A percentile compares a stretch with the other conserved stretches of the same genome.
These are phyloP conservation scores for Neoascia interrupta DNA, from an alignment of 2,888 invertebrate species.

Conservation along the genomic window DNA sequence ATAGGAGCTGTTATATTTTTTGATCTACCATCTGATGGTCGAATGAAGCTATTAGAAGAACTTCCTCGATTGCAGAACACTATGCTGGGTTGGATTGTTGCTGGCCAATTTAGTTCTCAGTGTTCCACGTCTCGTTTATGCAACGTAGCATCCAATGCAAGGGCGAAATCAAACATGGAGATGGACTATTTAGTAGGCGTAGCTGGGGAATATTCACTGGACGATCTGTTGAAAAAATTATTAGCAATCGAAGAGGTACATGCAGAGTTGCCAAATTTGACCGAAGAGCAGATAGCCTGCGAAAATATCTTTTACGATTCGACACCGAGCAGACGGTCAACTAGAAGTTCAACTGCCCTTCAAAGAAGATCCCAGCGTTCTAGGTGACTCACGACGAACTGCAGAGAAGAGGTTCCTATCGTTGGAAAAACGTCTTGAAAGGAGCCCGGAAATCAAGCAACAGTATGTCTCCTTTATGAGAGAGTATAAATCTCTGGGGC, in stretches of 20 bases:
- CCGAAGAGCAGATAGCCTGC: no score
- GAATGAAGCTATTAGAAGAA: constrained; percentile 8
- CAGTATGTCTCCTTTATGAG: constrained; percentile 22
- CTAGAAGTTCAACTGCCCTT: constrained; percentile 25
- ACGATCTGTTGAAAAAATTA: neutral
- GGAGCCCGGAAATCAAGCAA: constrained; percentile 6
- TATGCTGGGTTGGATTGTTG: constrained; percentile 29
- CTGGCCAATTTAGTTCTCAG: constrained; percentile 8
- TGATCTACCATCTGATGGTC: constrained; percentile 19
- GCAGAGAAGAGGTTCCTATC: constrained; percentile 21
- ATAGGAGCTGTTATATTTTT: constrained; percentile 29
- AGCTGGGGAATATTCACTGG: neutral
- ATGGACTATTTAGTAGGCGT: no score
- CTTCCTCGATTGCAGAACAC: constrained; percentile 12
- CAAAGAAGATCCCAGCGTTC: constrained; percentile 24
- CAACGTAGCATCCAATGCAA: neutral
- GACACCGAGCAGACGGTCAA: constrained; percentile 6
- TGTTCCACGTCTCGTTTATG: no score
- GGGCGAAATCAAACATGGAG: neutral
- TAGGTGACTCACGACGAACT: constrained; percentile 33
- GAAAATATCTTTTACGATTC: no score
- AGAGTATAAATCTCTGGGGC: constrained; percentile 20
- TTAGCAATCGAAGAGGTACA: neutral
- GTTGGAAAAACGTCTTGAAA: constrained; percentile 16
- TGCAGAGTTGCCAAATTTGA: constrained; percentile 12